These are phyloP conservation scores for Limnephilus rhombicus DNA, from an alignment of 2,888 invertebrate species.

Conservation along the genomic window DNA sequence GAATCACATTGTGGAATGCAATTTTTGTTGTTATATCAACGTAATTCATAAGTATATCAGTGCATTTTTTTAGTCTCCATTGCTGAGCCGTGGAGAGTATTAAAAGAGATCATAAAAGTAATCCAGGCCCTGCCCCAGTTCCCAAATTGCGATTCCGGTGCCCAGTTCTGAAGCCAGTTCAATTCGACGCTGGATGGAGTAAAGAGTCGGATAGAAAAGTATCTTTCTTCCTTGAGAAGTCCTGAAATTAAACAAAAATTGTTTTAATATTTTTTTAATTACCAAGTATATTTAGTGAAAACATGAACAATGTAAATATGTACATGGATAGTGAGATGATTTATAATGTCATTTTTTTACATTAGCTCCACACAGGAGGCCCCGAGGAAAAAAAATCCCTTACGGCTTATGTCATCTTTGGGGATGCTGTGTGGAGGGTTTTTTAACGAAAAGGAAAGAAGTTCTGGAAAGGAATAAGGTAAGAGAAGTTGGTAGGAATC, in stretches of 20 bases:
- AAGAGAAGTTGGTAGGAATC: no score
- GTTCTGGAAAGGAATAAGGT: no score
- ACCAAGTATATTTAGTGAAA: not conserved
- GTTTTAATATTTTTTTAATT: not conserved
- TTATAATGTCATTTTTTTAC: conserved; percentile 53
- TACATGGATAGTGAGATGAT: conserved; percentile 42
- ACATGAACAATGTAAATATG: not conserved
- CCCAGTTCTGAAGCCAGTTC: conserved; percentile 88
- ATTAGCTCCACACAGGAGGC: no score
- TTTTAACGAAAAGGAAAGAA: no score
- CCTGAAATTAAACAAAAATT: conserved; percentile 71
- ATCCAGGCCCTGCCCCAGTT: conserved; percentile 96
- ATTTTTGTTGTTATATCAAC: not conserved
- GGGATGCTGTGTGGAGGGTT: no score
- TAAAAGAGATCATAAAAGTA: conserved; percentile 95
- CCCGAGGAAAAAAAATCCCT: no score
- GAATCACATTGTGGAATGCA: not conserved
- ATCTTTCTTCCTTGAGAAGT: conserved; percentile 83
- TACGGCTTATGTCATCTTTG: no score
- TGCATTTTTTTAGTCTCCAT: not conserved
- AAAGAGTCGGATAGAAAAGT: conserved; percentile 93
- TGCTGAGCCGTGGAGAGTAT: conserved; percentile 65
- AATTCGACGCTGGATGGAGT: conserved; percentile 88
- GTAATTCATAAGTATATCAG: not conserved
- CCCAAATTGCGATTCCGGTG: conserved; percentile 95